phyloP scores from a whole-genome alignment of 2,888 invertebrate species.

The Ametastegia equiseti region DNA sequence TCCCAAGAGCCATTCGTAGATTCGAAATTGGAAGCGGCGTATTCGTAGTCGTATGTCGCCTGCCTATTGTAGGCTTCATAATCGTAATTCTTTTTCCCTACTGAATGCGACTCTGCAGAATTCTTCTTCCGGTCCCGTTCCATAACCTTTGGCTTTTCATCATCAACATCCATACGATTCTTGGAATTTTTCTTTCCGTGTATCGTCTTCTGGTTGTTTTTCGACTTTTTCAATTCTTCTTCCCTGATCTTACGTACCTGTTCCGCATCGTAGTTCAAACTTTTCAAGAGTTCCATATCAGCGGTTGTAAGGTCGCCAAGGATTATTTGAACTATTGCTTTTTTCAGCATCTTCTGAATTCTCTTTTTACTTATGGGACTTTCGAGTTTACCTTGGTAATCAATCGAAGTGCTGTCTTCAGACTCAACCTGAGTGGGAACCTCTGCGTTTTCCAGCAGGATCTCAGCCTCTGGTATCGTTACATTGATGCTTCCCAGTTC shows the following conservation, averaged over 20 bases:
- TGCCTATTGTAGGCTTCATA: conserved; percentile 69
- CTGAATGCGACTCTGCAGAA: neutral
- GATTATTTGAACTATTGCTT: conserved; percentile 72
- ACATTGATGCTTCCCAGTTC: conserved; percentile 25
- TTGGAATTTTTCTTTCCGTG: conserved; percentile 35
- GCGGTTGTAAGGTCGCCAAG: conserved; percentile 69
- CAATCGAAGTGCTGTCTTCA: conserved; percentile 53
- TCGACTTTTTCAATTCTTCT: conserved; percentile 63
- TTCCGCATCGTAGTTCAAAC: conserved; percentile 69
- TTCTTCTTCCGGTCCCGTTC: conserved; percentile 43
- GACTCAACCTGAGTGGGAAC: conserved; percentile 50
- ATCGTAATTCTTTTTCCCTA: conserved; percentile 49
- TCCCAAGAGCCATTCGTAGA: conserved; percentile 48
- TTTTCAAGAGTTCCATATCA: conserved; percentile 68
- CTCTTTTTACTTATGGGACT: conserved; percentile 62
- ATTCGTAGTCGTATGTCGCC: conserved; percentile 72
- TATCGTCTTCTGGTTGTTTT: conserved; percentile 57
- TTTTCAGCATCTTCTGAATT: conserved; percentile 71
- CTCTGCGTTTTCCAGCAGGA: neutral
- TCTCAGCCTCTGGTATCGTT: conserved; percentile 8
- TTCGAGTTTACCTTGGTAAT: neutral
- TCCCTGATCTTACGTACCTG: conserved; percentile 69
- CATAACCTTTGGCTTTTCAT: conserved; percentile 41
- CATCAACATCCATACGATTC: neutral
- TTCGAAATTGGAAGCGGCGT: conserved; percentile 61